Conservation (phyloP, 2,113 vertebrate genomes). For the Pterocles orientalis region DNA sequence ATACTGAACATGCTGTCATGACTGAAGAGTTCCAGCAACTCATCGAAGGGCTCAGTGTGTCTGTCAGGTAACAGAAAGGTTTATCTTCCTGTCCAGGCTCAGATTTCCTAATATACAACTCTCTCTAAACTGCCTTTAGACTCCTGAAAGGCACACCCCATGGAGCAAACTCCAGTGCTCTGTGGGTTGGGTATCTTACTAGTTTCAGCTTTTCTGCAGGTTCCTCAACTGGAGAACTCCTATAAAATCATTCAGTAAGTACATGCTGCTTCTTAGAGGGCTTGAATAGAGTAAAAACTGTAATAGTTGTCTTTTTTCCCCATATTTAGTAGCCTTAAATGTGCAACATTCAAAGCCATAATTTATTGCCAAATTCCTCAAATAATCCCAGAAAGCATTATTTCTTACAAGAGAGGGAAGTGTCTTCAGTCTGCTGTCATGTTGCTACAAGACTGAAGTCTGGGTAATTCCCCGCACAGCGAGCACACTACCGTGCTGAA, state of each 20-base stretch:
- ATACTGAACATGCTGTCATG: background rate
- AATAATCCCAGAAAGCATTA: background rate
- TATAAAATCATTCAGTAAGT: background rate
- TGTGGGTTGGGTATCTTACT: background rate
- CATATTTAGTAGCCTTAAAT: background rate
- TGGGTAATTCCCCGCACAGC: background rate
- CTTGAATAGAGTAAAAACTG: background rate
- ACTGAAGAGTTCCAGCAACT: conserved; percentile 10
- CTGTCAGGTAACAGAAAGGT: background rate
- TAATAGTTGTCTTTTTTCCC: background rate
- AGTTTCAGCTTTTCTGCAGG: background rate
- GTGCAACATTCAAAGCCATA: background rate
- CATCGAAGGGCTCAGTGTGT: background rate
- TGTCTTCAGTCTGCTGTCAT: background rate
- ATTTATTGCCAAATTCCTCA: conserved; percentile 5
- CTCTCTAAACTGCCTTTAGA: background rate
- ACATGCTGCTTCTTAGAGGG: background rate
- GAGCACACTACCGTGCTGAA: background rate
- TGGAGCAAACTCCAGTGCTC: background rate
- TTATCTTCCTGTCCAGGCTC: background rate
- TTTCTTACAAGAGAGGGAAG: background rate
- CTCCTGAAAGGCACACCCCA: background rate
- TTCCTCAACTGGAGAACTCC: background rate
- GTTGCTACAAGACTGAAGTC: background rate
- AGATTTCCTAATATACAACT: conserved; percentile 3